Evolutionary conservation across 1,140 invertebrate species (phyloP).

Genomic region (Brachionus paranguensis): DNA sequence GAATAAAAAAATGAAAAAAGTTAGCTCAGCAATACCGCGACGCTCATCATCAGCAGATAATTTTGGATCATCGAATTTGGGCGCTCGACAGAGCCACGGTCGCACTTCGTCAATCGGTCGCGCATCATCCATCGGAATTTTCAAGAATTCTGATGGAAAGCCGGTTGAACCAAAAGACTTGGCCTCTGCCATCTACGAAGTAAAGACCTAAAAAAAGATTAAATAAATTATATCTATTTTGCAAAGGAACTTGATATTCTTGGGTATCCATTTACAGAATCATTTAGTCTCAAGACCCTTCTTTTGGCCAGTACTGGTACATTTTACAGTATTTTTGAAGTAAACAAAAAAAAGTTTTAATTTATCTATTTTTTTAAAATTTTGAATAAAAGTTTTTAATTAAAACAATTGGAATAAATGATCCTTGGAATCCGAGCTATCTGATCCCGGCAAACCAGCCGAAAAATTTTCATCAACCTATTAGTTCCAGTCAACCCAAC

Average conservation of each 20-base stretch:
- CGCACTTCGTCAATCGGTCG: conserved; percentile 11
- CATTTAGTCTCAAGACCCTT: not conserved
- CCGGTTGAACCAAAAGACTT: not conserved
- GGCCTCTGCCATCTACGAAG: not conserved
- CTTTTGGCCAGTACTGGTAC: not conserved
- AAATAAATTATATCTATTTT: not conserved
- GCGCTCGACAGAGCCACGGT: not conserved
- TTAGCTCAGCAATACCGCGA: not conserved
- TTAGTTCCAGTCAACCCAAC: not conserved
- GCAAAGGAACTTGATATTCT: not conserved
- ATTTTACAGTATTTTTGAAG: conserved; percentile 31
- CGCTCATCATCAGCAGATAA: conserved; percentile 17
- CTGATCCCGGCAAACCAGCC: not conserved
- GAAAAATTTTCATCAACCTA: conserved; percentile 1
- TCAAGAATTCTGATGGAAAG: not conserved
- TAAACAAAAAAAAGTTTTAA: not conserved
- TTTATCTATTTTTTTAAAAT: not conserved
- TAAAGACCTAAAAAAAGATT: not conserved
- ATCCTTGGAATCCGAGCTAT: conserved; percentile 19
- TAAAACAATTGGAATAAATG: conserved; percentile 1
- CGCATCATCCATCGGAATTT: not conserved
- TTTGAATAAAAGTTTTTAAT: conserved; percentile 12
- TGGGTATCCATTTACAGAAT: not conserved
- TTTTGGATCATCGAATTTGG: not conserved
- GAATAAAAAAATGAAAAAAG: conserved; percentile 11